Percentiles rank a stretch among this genome's conserved stretches.
phyloP scores from a whole-genome alignment of 2,888 invertebrate species.

The Spodoptera littoralis region DNA sequence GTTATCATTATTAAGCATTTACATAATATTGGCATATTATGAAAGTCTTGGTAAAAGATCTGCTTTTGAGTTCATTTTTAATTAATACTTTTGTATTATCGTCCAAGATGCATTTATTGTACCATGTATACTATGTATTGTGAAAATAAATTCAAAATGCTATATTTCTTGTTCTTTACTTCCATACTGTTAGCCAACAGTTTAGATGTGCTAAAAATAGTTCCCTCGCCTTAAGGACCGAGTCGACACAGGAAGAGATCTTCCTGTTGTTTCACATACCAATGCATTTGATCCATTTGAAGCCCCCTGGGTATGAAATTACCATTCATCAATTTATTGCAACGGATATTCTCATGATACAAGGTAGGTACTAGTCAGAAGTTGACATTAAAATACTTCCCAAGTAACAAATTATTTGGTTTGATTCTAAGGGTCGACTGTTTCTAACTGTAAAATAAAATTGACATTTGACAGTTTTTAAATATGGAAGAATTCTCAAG shows the following conservation, averaged over 20 bases:
- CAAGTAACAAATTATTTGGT: no score
- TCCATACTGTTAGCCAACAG: neutral
- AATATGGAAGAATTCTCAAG: no score
- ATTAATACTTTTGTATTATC: constrained; percentile 73
- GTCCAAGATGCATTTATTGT: constrained; percentile 81
- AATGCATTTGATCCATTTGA: constrained; percentile 4
- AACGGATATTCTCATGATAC: no score
- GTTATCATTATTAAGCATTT: constrained; percentile 53
- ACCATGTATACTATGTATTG: constrained; percentile 67
- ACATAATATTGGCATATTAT: constrained; percentile 50
- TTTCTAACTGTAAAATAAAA: no score
- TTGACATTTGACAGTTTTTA: no score
- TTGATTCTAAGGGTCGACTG: no score
- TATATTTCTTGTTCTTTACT: constrained; percentile 14
- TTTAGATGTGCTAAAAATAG: constrained; percentile 17
- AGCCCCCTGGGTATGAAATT: no score
- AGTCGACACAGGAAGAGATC: constrained; percentile 13
- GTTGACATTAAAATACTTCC: no score
- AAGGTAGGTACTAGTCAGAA: no score
- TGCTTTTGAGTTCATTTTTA: constrained; percentile 55
- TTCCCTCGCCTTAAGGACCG: constrained; percentile 1
- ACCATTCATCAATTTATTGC: no score
- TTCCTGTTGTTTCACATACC: constrained; percentile 14
- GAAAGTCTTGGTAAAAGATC: constrained; percentile 43
- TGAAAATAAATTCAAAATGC: constrained; percentile 53